Base-by-base conservation (phyloP, 92 coral and sea anemone genomes). In the Anthopleura xanthogrammica region DNA sequence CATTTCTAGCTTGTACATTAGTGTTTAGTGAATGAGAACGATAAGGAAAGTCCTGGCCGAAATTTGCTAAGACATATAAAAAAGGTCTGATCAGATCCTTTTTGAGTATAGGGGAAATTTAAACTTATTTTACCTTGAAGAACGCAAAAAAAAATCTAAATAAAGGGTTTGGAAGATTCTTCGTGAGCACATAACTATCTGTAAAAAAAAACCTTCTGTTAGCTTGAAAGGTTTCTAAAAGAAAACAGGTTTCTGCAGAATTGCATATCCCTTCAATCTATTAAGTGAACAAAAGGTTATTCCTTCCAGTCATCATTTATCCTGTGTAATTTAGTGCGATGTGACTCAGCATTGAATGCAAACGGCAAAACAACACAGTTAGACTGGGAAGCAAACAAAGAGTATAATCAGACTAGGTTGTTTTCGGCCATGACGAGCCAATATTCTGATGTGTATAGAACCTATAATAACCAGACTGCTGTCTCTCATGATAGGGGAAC, bases 321-420 rank as follows among this genome's bases (percentile, higher is more conserved):
- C 74, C 40, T 29, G 20, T 64, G 22, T 68, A 68, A 68, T 24
- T 36, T 68, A 10, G 41, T 9, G 9, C 36, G 36, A 14, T 29
- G 74, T 68, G 74, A 36, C 14, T 68, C 36, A 3, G 4, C 2
- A 14, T 12, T 68, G 74, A 68, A 68, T 23, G 74, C 42, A 68
- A 68, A 68, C 74, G 74, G 74, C 74, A 68, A 68, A 68, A 68
- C 74, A 68, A 68, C 41, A 23, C 74, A 68, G 74, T 68, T 9
- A 68, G 42, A 68, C 46, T 29, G 41, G 3, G 40, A 2, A 12
- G 1, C 42, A 68, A 68, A 68, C 74, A 68, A 68, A 68, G 36
- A 29, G 42, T 68, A 68, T 29, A 29, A 68, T 68, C 36, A 68
- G 43, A 10, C 74, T 68, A 68, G 43, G 12, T 68, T 68, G 41